Conservation (phyloP, 2,113 vertebrate species). For the Halcyon malimbica region DNA sequence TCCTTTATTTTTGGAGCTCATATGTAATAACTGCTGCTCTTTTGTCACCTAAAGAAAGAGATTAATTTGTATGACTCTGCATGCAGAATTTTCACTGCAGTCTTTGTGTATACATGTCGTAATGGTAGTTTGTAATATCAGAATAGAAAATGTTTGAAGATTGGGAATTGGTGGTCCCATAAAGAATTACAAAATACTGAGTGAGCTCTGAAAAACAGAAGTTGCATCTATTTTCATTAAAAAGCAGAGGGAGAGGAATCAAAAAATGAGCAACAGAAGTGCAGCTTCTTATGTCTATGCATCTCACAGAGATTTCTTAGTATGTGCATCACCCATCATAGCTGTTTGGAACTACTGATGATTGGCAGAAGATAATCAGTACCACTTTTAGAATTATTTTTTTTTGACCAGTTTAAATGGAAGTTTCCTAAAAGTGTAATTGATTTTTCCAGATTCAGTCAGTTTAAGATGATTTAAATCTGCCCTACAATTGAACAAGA, state of each 20-base stretch:
- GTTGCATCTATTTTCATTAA: not conserved
- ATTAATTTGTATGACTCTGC: not conserved
- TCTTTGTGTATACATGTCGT: not conserved
- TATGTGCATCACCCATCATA: not conserved
- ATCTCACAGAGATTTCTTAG: not conserved
- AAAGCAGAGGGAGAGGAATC: not conserved
- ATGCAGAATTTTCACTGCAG: not conserved
- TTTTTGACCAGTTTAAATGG: not conserved
- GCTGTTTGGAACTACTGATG: not conserved
- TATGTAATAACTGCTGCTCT: not conserved
- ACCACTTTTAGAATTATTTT: not conserved
- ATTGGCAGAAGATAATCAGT: not conserved
- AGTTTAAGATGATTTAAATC: not conserved
- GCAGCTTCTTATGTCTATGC: not conserved
- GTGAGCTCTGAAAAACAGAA: not conserved
- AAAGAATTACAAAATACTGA: not conserved
- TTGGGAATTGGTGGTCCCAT: not conserved
- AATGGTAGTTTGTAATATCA: not conserved
- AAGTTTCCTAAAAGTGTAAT: not conserved
- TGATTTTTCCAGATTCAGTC: not conserved
- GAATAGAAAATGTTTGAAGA: not conserved
- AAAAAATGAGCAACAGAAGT: not conserved
- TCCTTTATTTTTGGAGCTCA: not conserved
- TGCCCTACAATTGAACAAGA: not conserved
- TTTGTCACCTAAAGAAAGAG: not conserved